Percentiles rank a stretch among this genome's conserved stretches.
Evolutionary conservation across 2,797 vertebrate species (phyloP).

Genomic region (Epinephelus malabaricus): DNA sequence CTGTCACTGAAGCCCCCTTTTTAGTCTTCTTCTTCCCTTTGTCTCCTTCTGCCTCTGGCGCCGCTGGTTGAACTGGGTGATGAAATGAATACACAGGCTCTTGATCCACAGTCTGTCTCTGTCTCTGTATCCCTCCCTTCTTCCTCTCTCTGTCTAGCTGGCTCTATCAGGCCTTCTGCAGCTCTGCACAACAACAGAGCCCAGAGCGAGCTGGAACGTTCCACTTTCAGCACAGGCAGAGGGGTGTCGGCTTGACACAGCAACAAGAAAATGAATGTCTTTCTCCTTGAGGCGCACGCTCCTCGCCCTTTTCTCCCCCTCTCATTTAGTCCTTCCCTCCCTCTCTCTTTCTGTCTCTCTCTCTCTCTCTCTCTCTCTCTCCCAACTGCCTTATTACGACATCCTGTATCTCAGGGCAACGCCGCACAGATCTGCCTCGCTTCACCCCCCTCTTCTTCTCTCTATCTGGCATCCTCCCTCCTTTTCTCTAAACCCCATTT

Average conservation of each 20-base stretch:
- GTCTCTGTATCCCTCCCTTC: slow-evolving; percentile 54
- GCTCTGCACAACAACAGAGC: slow-evolving; percentile 91
- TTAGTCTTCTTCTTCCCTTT: slow-evolving; percentile 43
- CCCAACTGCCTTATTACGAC: slow-evolving; percentile 85
- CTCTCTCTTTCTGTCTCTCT: slow-evolving; percentile 32
- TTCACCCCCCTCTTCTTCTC: slow-evolving; percentile 10
- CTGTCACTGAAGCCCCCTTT: slow-evolving; percentile 52
- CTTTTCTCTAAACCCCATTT: slow-evolving; percentile 57
- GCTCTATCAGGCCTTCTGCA: slow-evolving; percentile 85
- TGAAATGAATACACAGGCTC: slow-evolving; percentile 67
- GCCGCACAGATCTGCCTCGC: slow-evolving; percentile 70
- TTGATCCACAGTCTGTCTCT: slow-evolving; percentile 62
- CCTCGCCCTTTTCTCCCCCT: slow-evolving; percentile 51
- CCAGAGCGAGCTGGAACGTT: slow-evolving; percentile 81
- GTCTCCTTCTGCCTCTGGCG: slow-evolving; percentile 54
- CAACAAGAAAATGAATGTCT: slow-evolving; percentile 59
- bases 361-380: slow-evolving; percentile 54
- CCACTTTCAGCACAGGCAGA: slow-evolving; percentile 76
- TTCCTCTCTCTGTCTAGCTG: slow-evolving; percentile 69
- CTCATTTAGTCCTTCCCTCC: slow-evolving; percentile 52
- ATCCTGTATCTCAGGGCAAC: slow-evolving; percentile 88
- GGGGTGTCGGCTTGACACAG: slow-evolving; percentile 73
- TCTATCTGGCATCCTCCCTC: slow-evolving; percentile 53
- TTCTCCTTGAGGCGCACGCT: slow-evolving; percentile 59
- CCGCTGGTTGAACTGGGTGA: slow-evolving; percentile 57